A percentile compares a stretch with the other conserved stretches of the same genome.
Evolutionary conservation across 2,113 vertebrate genomes (phyloP).

Genomic region (Pedionomus torquatus): DNA sequence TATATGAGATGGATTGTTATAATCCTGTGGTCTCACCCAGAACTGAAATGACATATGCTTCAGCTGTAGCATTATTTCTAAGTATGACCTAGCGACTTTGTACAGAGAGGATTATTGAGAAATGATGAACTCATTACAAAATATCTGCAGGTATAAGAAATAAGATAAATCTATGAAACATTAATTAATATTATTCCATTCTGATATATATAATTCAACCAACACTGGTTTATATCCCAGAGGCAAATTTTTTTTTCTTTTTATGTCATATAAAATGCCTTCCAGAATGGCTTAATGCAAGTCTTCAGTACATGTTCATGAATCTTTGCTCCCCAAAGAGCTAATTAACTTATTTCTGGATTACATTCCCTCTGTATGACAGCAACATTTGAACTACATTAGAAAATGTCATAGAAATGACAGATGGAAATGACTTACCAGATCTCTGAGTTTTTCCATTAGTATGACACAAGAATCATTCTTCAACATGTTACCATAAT

Average conservation of each 20-base stretch:
- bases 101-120: neutral
- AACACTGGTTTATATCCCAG: neutral
- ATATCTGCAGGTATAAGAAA: neutral
- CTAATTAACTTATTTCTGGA: neutral
- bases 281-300: neutral
- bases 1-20: neutral
- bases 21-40: neutral
- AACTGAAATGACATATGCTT: neutral
- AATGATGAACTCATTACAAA: neutral
- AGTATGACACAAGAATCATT: neutral
- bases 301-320: neutral
- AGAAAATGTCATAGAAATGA: neutral
- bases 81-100: neutral
- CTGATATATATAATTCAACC: neutral
- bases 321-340: neutral
- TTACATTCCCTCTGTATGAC: neutral
- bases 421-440: neutral
- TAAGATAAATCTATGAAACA: neutral
- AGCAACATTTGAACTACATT: neutral
- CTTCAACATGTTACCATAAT: neutral
- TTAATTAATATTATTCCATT: neutral
- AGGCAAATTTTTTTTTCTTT: neutral
- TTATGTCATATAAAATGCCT: neutral
- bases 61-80: neutral
- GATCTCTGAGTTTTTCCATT: neutral